These are phyloP conservation scores for Julus scandinavius DNA, from an alignment of 2,888 invertebrate species.

Conservation along the genomic window DNA sequence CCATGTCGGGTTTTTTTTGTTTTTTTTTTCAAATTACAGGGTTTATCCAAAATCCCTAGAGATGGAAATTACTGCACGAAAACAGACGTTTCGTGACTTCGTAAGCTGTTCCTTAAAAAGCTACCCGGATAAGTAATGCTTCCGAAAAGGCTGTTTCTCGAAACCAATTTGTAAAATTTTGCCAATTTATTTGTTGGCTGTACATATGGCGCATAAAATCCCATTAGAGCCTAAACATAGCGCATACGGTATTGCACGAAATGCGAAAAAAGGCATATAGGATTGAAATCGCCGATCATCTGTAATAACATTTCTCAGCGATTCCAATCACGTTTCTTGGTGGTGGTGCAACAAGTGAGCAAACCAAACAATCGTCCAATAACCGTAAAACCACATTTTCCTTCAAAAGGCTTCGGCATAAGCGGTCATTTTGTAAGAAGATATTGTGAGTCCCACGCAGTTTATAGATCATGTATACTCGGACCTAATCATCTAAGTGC, in stretches of 20 bases:
- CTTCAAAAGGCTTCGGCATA: conserved; percentile 18
- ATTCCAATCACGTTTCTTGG: conserved; percentile 3
- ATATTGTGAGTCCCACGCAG: background rate
- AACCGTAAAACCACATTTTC: conserved; percentile 12
- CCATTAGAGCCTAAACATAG: background rate
- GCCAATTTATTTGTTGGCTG: background rate
- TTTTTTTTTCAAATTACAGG: background rate
- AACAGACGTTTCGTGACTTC: background rate
- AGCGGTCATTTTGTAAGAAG: background rate
- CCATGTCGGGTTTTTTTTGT: background rate
- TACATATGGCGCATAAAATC: background rate
- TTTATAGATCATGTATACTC: background rate
- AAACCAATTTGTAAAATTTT: conserved; percentile 1
- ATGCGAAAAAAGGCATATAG: background rate
- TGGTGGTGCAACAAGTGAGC: background rate
- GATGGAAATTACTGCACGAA: background rate
- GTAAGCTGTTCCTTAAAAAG: background rate
- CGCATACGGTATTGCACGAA: background rate
- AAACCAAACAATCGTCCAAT: background rate
- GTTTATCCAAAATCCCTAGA: background rate
- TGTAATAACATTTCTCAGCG: background rate
- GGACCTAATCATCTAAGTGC: conserved; percentile 31
- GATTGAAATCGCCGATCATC: background rate
- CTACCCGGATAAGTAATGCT: conserved; percentile 9
- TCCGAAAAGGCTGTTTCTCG: background rate